These are phyloP conservation scores for Zosterops pallidus DNA, from an alignment of 2,113 vertebrate species.

Conservation along the genomic window DNA sequence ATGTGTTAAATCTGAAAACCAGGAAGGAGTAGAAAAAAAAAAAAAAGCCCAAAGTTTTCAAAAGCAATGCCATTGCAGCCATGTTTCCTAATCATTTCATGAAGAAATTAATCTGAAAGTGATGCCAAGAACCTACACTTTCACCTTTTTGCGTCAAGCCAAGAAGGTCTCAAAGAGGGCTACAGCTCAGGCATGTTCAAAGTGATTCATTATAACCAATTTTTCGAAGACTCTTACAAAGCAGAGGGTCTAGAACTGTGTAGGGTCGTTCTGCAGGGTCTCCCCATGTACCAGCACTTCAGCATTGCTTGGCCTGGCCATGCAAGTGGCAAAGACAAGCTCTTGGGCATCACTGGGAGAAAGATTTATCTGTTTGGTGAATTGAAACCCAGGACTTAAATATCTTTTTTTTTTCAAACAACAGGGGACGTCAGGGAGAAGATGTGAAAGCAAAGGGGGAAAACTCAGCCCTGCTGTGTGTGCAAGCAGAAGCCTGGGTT, in stretches of 20 bases:
- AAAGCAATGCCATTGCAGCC: background rate
- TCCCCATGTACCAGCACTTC: background rate
- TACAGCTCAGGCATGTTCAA: fast-evolving
- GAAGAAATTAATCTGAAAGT: background rate
- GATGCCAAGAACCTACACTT: background rate
- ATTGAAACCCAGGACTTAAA: background rate
- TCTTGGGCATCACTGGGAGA: background rate
- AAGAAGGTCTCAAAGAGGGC: background rate
- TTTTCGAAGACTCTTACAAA: background rate
- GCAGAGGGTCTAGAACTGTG: background rate
- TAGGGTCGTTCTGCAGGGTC: background rate
- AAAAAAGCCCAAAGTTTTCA: background rate
- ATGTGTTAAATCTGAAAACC: constrained; percentile 4
- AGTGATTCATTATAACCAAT: background rate
- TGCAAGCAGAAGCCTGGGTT: background rate
- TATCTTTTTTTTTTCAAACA: background rate
- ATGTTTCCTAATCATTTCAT: background rate
- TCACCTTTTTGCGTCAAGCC: background rate
- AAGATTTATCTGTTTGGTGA: background rate
- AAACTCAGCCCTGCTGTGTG: background rate
- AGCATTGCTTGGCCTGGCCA: background rate
- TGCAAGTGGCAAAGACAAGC: background rate
- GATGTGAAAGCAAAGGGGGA: background rate
- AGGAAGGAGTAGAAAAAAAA: background rate
- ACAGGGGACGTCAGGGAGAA: background rate